Evolutionary conservation across 2,888 invertebrate genomes (phyloP).

Genomic region (Apamea anceps): DNA sequence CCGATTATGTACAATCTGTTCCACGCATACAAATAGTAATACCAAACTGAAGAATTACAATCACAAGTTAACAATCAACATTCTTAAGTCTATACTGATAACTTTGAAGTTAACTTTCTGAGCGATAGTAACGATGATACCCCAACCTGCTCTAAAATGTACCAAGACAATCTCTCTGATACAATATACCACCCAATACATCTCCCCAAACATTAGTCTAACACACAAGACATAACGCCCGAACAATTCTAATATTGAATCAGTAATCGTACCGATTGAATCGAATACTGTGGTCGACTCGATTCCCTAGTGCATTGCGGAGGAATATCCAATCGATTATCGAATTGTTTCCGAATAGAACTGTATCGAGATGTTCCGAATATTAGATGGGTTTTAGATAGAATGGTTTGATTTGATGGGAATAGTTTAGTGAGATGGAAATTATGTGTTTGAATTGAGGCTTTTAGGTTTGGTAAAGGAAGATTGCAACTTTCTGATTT

Average conservation of each 20-base stretch:
- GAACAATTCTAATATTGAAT: constrained; percentile 63
- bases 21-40: too few relatives aligned
- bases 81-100: too few relatives aligned
- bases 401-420: constrained; percentile 29
- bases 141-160: not conserved
- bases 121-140: not conserved
- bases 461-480: constrained; percentile 1
- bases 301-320: constrained; percentile 53
- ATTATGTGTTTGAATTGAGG: constrained; percentile 12
- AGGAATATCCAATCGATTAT: constrained; percentile 66
- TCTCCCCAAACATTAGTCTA: constrained; percentile 44
- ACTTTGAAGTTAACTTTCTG: not conserved
- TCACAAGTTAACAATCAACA: too few relatives aligned
- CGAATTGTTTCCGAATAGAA: constrained; percentile 62
- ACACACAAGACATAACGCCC: constrained; percentile 45
- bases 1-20: too few relatives aligned
- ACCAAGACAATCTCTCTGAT: constrained; percentile 11
- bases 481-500: not conserved
- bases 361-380: constrained; percentile 59
- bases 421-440: constrained; percentile 33
- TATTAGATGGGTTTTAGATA: constrained; percentile 55
- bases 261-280: constrained; percentile 64
- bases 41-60: too few relatives aligned
- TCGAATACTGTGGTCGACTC: constrained; percentile 58
- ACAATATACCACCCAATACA: constrained; percentile 12